Evolutionary conservation across 2,113 vertebrate species (phyloP).

Genomic region (Engraulis encrasicolus): DNA sequence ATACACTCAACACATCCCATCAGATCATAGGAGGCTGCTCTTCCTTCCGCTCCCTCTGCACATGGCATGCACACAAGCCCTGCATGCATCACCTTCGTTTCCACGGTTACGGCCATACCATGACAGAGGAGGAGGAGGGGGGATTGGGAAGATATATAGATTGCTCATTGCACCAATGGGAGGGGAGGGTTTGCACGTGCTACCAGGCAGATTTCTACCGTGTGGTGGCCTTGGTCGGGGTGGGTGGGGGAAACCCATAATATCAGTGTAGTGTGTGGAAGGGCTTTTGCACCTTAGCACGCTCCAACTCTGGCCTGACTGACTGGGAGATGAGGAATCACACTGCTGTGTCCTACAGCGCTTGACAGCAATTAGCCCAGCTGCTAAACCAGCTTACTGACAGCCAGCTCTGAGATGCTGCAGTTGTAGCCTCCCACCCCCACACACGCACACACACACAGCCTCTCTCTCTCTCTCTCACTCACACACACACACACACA

Average conservation of each 20-base stretch:
- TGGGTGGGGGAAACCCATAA: too few relatives aligned
- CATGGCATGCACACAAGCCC: neutral
- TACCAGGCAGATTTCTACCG: neutral
- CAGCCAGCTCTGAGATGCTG: neutral
- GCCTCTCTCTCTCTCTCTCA: too few relatives aligned
- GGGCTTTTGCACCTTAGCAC: too few relatives aligned
- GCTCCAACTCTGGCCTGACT: neutral
- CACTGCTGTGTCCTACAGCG: neutral
- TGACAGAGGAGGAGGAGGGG: constrained; percentile 52
- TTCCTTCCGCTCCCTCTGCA: neutral
- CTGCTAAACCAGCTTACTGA: neutral
- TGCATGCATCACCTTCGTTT: constrained; percentile 34
- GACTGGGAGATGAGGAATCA: neutral
- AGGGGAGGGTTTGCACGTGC: neutral
- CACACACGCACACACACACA: neutral
- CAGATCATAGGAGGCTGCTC: neutral
- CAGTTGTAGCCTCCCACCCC: too few relatives aligned
- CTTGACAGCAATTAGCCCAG: neutral
- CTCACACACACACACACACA: constrained; percentile 31
- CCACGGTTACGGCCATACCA: constrained; percentile 59
- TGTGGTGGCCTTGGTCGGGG: neutral
- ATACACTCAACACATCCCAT: neutral
- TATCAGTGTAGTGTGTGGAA: neutral
- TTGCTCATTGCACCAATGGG: constrained; percentile 29
- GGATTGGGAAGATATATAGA: constrained; percentile 57